Conservation (phyloP, 2,888 invertebrate genomes). For the Macaria liturata region DNA sequence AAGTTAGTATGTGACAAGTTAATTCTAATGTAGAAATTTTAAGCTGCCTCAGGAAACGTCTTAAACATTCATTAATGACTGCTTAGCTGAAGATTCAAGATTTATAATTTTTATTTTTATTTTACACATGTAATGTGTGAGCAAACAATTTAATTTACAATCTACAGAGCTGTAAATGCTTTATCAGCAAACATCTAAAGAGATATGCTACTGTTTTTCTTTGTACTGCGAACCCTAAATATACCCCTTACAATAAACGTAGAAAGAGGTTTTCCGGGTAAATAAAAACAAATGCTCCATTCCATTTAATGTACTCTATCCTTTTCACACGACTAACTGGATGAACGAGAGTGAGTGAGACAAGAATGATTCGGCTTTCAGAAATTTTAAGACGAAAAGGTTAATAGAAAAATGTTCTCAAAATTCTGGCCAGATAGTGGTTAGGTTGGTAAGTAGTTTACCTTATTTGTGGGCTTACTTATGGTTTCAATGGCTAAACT, state of each 20-base stretch:
- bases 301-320: conserved; percentile 36
- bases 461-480: conserved; percentile 12
- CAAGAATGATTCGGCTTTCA: conserved; percentile 14
- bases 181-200: not conserved
- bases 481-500: too few species aligned
- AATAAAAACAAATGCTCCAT: conserved; percentile 49
- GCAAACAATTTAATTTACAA: too few species aligned
- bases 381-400: conserved; percentile 15
- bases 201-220: not conserved
- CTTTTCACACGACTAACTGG: conserved; percentile 15
- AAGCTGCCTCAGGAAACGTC: too few species aligned
- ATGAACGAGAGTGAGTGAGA: conserved; percentile 10
- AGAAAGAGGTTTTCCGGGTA: conserved; percentile 36
- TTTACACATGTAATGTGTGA: too few species aligned
- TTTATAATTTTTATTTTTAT: too few species aligned
- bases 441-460: conserved; percentile 9
- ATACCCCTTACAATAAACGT: conserved; percentile 32
- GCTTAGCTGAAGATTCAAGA: too few species aligned
- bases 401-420: conserved; percentile 26
- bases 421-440: conserved; percentile 21
- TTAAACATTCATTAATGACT: too few species aligned
- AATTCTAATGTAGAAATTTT: too few species aligned
- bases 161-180: too few species aligned
- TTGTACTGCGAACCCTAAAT: conserved; percentile 14
- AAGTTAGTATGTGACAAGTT: too few species aligned